Evolutionary conservation across 2,888 invertebrate genomes (phyloP).

Genomic region (Leptopterna dolabrata): DNA sequence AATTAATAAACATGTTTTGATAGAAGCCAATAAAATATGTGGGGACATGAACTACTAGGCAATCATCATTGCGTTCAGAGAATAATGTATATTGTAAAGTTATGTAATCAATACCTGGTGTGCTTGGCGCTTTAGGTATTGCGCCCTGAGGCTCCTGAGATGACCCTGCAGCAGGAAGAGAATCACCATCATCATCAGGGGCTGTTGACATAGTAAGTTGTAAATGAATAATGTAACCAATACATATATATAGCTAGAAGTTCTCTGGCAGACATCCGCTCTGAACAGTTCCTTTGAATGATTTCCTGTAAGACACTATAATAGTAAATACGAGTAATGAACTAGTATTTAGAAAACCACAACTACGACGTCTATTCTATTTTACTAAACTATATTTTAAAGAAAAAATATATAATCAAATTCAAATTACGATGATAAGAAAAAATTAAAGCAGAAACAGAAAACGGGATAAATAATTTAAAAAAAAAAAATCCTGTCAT

Average conservation of each 20-base stretch:
- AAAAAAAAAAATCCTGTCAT: no score
- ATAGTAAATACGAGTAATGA: no score
- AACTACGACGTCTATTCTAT: no score
- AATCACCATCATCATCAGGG: constrained; percentile 58
- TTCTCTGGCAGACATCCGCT: no score
- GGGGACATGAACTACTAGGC: not conserved
- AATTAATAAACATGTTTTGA: not conserved
- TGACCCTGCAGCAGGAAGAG: constrained; percentile 49
- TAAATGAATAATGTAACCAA: not conserved
- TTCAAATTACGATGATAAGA: no score
- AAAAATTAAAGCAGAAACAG: no score
- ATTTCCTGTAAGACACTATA: no score
- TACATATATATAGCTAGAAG: not conserved
- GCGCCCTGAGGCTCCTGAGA: constrained; percentile 62
- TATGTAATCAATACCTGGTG: constrained; percentile 54
- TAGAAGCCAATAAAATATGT: not conserved
- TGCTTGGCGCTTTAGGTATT: constrained; percentile 58
- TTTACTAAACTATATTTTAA: no score
- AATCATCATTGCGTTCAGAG: not conserved
- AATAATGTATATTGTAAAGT: not conserved
- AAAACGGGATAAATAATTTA: no score
- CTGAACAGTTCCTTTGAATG: not conserved
- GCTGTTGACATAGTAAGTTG: constrained; percentile 40
- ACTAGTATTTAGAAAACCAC: no score
- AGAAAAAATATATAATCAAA: no score